Evolutionary conservation across 2,113 vertebrate genomes (phyloP), one percentile per base, ranked within the genome.

Genomic region (Callocephalon fimbriatum): DNA sequence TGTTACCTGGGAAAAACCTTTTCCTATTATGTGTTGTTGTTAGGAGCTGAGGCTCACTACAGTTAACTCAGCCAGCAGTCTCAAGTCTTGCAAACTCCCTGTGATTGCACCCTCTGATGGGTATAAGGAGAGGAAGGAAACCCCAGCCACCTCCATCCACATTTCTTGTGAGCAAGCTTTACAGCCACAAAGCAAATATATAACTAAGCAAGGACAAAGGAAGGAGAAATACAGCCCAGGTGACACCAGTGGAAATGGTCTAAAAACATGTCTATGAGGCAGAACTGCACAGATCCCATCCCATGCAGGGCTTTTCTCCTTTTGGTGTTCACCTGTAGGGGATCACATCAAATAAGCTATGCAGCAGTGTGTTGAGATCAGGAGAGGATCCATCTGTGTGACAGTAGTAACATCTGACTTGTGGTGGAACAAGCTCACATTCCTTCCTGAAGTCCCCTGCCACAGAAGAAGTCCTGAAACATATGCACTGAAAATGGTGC

Each of bases 1-100:
- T 50, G 15, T 47, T 44, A 53, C 20, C 7, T 7, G 1, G 8
- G 9, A 59, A 80, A 89, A 78, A 1, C 2, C 71, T 70, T 15
- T 53, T 88, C 1, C 0, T 74, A 20, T 58, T 44, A 14, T 0
- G 2, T 10, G 26, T 5, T 53, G 32, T 5, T 48, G 6, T 50
- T 65, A n/a, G 51, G 87, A 81, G 17, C 15, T 61, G 32, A 54
- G 29, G 1, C 3, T 51, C 53, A 20, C 15, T 38, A 11, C 11
- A 44, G 29, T 15, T 20, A 79, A 38, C 23, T 71, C 47, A 68
- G 17, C 48, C 27, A 70, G 50, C 31, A 77, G 5, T 18, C 42
- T 86, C 51, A 66, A 38, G 10, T 32, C 23, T 22, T 8, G 2
- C 13, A 47, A 32, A 50, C 68, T 27, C 35, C 38, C 50, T 75